A percentile compares a stretch with the other conserved stretches of the same genome.
Conservation (phyloP, 2,888 invertebrate genomes). For the Agriopis leucophaearia region DNA sequence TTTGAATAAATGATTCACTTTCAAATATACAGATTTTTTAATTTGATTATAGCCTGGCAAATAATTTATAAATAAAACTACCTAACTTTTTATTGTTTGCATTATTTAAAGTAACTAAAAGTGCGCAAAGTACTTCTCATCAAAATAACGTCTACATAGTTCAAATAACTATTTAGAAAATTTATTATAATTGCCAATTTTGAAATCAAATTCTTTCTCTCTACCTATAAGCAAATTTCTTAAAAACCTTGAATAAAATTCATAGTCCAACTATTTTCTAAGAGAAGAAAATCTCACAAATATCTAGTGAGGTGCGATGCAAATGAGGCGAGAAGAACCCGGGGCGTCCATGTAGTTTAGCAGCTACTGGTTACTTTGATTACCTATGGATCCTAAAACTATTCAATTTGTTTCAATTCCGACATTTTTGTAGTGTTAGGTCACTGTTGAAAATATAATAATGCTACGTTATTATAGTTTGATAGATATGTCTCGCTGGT, state of each 20-base stretch:
- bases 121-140: not conserved
- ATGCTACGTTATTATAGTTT: too few species aligned
- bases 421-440: not conserved
- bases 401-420: not conserved
- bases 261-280: slow-evolving; percentile 34
- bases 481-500: too few species aligned
- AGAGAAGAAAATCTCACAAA: slow-evolving; percentile 29
- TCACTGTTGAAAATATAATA: not conserved
- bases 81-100: not conserved
- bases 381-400: not conserved
- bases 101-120: not conserved
- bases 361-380: slow-evolving; percentile 3
- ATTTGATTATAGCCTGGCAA: too few species aligned
- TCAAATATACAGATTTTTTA: too few species aligned
- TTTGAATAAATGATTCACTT: too few species aligned
- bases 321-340: slow-evolving; percentile 42
- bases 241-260: slow-evolving; percentile 21
- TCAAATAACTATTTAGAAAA: slow-evolving; percentile 1
- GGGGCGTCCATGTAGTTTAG: slow-evolving; percentile 25
- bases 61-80: too few species aligned
- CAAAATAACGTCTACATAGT: slow-evolving; percentile 14
- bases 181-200: not conserved
- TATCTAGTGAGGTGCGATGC: slow-evolving; percentile 39
- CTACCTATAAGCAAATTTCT: not conserved
- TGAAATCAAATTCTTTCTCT: not conserved